These are phyloP conservation scores for Nyctalus aviator DNA, from an alignment of 2,797 vertebrate species.

Conservation along the genomic window DNA sequence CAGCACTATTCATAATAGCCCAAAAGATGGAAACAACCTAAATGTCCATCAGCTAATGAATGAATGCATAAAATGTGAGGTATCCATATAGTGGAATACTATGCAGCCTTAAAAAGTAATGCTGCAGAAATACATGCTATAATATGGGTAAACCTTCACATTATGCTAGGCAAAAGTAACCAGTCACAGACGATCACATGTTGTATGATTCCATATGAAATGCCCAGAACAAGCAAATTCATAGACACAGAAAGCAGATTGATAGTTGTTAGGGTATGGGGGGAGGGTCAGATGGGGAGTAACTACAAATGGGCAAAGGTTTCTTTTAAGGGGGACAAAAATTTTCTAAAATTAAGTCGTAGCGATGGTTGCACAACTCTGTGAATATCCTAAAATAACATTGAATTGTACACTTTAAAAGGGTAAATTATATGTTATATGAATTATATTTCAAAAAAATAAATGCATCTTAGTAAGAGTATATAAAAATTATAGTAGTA, in stretches of 20 bases:
- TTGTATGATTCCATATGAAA: neutral
- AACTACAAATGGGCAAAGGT: neutral
- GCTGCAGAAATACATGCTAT: neutral
- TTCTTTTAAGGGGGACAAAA: neutral
- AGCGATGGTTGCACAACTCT: neutral
- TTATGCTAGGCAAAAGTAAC: neutral
- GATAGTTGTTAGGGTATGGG: neutral
- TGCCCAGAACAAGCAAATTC: neutral
- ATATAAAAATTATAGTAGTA: slow-evolving; percentile 17
- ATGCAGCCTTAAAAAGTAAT: neutral
- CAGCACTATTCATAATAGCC: neutral
- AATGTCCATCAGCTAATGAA: neutral
- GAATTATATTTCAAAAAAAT: neutral
- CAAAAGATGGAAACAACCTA: neutral
- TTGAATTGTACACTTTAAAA: neutral
- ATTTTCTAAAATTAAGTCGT: neutral
- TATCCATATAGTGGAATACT: neutral
- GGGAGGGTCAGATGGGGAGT: neutral
- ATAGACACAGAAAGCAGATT: neutral
- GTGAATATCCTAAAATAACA: neutral
- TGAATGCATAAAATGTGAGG: neutral
- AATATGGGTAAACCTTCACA: neutral
- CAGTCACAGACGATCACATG: neutral
- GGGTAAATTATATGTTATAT: neutral
- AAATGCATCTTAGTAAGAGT: neutral